phyloP scores from a whole-genome alignment of 2,113 vertebrate species.

The Perccottus glenii region DNA sequence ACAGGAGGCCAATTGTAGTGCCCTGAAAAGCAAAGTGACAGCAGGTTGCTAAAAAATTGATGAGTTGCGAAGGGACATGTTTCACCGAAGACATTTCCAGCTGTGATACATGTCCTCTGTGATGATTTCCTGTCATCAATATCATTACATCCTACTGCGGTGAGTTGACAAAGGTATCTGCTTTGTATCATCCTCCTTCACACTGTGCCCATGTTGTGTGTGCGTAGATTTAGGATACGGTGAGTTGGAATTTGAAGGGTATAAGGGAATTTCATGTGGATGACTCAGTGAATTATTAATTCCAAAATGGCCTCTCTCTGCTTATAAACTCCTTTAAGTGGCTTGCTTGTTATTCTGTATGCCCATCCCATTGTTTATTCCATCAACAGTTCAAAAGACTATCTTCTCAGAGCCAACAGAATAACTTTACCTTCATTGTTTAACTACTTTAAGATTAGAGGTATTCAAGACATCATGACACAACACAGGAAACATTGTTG shows the following conservation, averaged over 20 bases:
- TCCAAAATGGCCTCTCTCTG: constrained; percentile 25
- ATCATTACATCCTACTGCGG: constrained; percentile 73
- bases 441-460: not conserved
- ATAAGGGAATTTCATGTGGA: constrained; percentile 39
- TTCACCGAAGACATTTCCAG: constrained; percentile 71
- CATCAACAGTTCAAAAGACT: constrained; percentile 12
- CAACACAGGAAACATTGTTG: not conserved
- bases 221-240: constrained; percentile 16
- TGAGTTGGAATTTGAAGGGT: constrained; percentile 33
- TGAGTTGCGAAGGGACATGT: constrained; percentile 72
- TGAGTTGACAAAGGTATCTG: constrained; percentile 63
- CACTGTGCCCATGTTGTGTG: constrained; percentile 28
- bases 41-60: constrained; percentile 77
- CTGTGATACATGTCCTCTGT: constrained; percentile 70
- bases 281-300: constrained; percentile 54
- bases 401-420: constrained; percentile 6
- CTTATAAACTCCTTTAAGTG: constrained; percentile 41
- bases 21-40: constrained; percentile 56
- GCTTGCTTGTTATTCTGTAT: constrained; percentile 16
- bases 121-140: constrained; percentile 80
- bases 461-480: not conserved
- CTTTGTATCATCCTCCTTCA: constrained; percentile 28
- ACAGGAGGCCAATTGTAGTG: constrained; percentile 33
- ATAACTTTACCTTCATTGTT: constrained; percentile 4
- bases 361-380: constrained; percentile 28